Base-by-base conservation (phyloP, 2,797 vertebrate species). In the Leptoclinus maculatus region DNA sequence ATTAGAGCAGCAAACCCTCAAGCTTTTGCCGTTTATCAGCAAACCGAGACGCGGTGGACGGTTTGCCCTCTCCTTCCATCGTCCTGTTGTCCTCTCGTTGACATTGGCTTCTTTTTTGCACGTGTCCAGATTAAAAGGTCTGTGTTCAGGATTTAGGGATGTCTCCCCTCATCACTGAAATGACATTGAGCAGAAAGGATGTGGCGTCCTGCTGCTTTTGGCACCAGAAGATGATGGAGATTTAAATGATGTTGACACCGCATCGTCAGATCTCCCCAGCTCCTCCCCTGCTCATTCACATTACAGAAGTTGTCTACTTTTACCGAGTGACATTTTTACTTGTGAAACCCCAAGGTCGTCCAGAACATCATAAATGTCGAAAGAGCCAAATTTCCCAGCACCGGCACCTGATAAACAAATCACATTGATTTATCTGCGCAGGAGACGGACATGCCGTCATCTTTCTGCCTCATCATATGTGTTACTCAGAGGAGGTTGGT, bases 1-100 rank as follows among this genome's bases (percentile, higher is more conserved):
- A 75, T 89, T 87, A 87, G 67, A 74, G 78, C 10, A 12, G 49
- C 49, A 70, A 73, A 41, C 69, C 78, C 69, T 63, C 29, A 14
- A 71, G 68, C 57, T 38, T 41, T 32, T 16, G 21, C 9, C 1
- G 11, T 60, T 82, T 21, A 38, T 84, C 71, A 77, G 82, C 39
- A 77, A 64, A 70, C 14, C 49, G 25, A 27, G 1, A 41, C n/a
- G 17, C 23, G 21, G 11, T 34, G 65, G 39, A 80, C 1, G 2
- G 21, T 25, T 34, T 17, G 17, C 19, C 51, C 29, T 27, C 32
- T 32, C 12, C 39, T 49, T 47, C 32, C 29, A 6, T 54, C 27
- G n/a, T 75, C 71, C 53, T 0, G 59, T 23, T 66, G 79, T 79
- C 84, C 76, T 78, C 81, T 81, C 19, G 36, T 7, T 77, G 71